Base-by-base conservation (phyloP, 2,888 invertebrate genomes). In the Amblyjoppa proteus region DNA sequence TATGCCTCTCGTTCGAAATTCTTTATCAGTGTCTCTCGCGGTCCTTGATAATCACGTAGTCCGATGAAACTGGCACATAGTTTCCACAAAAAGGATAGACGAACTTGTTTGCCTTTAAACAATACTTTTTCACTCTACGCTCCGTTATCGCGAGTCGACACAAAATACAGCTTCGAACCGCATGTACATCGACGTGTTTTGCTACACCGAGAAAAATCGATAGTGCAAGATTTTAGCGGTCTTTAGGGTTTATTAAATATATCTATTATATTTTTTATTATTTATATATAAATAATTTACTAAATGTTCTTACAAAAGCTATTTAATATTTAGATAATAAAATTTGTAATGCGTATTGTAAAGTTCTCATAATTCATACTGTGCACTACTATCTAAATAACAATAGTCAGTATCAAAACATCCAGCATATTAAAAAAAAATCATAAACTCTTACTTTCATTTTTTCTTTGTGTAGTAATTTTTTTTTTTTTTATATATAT, bases 111-210 rank as follows among this genome's bases (percentile, higher is more conserved):
- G 64, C 61, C 34, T 31, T 13, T 64, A 31, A 49, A 75, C 25
- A 25, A 61, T 16, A 51, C 31, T 66, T 76, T 76, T 34, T 53
- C 38, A 25, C 38, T 68, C 68, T 25, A 4, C 38, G 51, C 31
- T 25, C 9, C 56, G 77, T 77, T 77, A 77, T 77, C 68, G n/a
- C 41, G 53, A 68, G 38, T 5, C 25, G 41, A 38, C 28, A 28
- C 41, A 68, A 77, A 68, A 77, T 53, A 77, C n/a, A 25, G 28
- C 64, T 53, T 38, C 16, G 38, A 75, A 49, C 11, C 34, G 61
- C 31, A 11, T 34, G n/a, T 66, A 38, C 4, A 66, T 16, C 25
- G 76, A 34, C 53, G 34, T 66, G 20, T 76, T 34, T 34, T 13
- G 16, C 31, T 34, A n/a, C 28, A 66, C 38, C 4, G 16, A 76